phyloP scores from a whole-genome alignment of 2,797 vertebrate species.

The Emydoidea blandingii region DNA sequence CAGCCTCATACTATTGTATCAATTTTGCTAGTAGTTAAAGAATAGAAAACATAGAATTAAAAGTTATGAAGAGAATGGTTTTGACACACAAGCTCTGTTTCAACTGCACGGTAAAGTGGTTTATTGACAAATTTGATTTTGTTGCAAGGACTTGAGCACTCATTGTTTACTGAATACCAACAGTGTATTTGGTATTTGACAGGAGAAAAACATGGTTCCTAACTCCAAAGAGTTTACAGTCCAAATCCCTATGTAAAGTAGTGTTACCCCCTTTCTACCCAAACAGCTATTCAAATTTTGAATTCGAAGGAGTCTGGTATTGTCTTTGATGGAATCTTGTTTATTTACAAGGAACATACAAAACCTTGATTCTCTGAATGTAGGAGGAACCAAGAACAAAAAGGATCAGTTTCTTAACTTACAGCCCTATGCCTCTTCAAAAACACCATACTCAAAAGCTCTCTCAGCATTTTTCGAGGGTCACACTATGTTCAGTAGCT shows the following conservation, averaged over 20 bases:
- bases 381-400: no score
- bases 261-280: neutral
- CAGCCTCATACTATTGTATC: neutral
- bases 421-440: neutral
- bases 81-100: neutral
- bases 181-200: neutral
- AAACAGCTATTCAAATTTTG: no score
- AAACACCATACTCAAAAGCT: neutral
- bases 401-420: no score
- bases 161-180: neutral
- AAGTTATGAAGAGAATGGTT: neutral
- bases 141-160: fast-evolving
- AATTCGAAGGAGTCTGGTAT: no score
- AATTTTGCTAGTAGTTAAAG: no score
- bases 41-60: neutral
- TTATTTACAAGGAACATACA: no score
- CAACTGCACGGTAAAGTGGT: neutral
- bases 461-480: neutral
- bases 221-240: neutral
- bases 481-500: neutral
- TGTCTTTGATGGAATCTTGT: no score
- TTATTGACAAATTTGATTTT: neutral
- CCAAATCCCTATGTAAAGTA: neutral
- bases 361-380: no score
- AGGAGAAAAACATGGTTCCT: neutral